Base-by-base conservation (phyloP, 2,888 invertebrate species). In the Apomyelois bistriatella region DNA sequence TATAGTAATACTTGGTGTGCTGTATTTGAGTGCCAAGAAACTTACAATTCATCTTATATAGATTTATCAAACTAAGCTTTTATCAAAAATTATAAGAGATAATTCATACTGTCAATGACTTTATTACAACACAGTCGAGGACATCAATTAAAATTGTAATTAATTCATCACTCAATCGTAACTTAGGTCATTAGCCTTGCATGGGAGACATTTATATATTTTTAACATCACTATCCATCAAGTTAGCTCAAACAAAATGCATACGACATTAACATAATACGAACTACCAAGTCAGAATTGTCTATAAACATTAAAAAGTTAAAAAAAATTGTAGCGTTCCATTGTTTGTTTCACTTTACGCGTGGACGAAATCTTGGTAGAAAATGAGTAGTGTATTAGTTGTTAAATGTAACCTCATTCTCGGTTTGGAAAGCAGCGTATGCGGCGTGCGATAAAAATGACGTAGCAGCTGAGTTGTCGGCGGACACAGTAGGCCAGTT, bases 371-470 rank as follows among this genome's bases (percentile, higher is more conserved):
- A 28, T 1, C n/a, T 15, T 43, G 17, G 47, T 13, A 15, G 13
- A 1, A 35, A 52, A 57, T 17, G 43, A 47, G 70, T 28, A 63
- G 67, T 70, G 74, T 57, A 70, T 17, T 8, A 10, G 35, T 56
- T 7, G 22, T 13, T 41, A 54, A 13, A 46, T 54, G 56, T 60
- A 61, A 51, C 36, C 48, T 55, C 59, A 58, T 32, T 37, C 12
- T 13, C n/a, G 12, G 28, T 50, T 35, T 56, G 48, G 48, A 57
- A 60, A 66, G 56, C 77, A 64, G 81, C 79, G 84, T 84, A 76
- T 59, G 76, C 82, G 72, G 79, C 70, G 76, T 65, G 72, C 73
- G 78, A 78, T 81, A 73, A 74, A 72, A 68, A 69, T 84, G 80
- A 82, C 79, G 81, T 82, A 59, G 66, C 65, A 62, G 69, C 66